phyloP scores from a whole-genome alignment of 2,888 invertebrate species.

The Drosophila picticornis region DNA sequence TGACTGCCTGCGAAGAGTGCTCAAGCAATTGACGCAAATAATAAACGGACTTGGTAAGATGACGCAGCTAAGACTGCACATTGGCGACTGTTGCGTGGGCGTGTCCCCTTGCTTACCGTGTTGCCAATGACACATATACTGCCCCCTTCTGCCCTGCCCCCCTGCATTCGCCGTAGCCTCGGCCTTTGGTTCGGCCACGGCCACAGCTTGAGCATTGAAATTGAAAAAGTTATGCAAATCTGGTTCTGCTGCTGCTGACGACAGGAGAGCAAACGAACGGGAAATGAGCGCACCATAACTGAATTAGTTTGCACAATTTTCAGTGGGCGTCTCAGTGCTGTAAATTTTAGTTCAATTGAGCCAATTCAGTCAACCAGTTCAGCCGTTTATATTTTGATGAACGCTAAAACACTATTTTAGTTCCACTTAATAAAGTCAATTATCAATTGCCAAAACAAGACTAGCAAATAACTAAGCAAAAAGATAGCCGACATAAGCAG shows the following conservation, averaged over 20 bases:
- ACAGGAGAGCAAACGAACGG: conserved; percentile 52
- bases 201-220: conserved; percentile 80
- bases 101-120: neutral
- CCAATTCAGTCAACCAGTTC: neutral
- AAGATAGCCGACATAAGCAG: neutral
- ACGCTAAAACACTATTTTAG: neutral
- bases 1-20: conserved; percentile 46
- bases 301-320: conserved; percentile 72
- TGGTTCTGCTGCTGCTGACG: conserved; percentile 39
- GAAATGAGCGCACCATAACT: conserved; percentile 68
- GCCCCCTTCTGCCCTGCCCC: neutral
- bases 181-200: conserved; percentile 64
- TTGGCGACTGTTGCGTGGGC: conserved; percentile 30
- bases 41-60: conserved; percentile 58
- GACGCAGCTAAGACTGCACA: conserved; percentile 56
- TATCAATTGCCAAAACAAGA: neutral
- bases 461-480: neutral
- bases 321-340: conserved; percentile 5
- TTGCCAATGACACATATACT: conserved; percentile 58
- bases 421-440: neutral
- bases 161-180: conserved; percentile 30
- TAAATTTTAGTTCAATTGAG: neutral
- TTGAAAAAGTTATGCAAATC: conserved; percentile 81
- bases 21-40: conserved; percentile 79
- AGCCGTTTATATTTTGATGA: neutral